Evolutionary conservation across 2,113 vertebrate species (phyloP), one percentile per base, ranked within the genome.

Genomic region (Zingel zingel): DNA sequence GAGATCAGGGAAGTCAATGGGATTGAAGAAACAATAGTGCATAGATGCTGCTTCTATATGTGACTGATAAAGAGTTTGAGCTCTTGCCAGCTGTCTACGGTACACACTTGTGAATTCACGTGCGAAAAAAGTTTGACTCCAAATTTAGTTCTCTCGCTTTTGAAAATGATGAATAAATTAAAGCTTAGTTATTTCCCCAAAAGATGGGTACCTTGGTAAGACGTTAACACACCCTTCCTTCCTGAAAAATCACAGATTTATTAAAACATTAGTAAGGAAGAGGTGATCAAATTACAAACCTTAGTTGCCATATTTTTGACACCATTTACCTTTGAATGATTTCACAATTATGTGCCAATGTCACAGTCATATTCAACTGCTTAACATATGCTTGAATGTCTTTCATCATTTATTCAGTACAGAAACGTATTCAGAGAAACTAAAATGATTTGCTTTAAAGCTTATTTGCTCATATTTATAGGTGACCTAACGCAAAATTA

Each of bases 261-360:
- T 73, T 54, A 61, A 50, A 51, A n/a, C 18, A 25, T 53, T 3
- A n/a, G 12, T 45, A 5, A 25, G 48, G 33, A 66, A 16, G 5
- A 69, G 48, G 13, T 33, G 50, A 62, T 84, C 45, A 14, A 30
- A 50, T 51, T 30, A 33, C 47, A 56, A 30, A 67, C 14, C 23
- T 19, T 1, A 18, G 15, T 59, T 45, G 21, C 30, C 23, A 16
- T 58, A 13, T 16, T 27, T 30, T 45, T 58, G 48, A 36, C 48
- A 58, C 33, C 23, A n/a, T 78, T 67, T 54, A 33, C 23, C 18
- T 68, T 47, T 69, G n/a, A 65, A 70, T 69, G 57, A 23, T 27
- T 33, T 61, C 15, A 50, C 16, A 50, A 27, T 56, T 15, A 6
- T 18, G 13, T 48, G 13, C 47, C 43, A 39, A n/a, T 19, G 48